A percentile compares a stretch with the other conserved stretches of the same genome.
Evolutionary conservation across 2,113 vertebrate species (phyloP).

Genomic region (Tychaedon coryphoeus): DNA sequence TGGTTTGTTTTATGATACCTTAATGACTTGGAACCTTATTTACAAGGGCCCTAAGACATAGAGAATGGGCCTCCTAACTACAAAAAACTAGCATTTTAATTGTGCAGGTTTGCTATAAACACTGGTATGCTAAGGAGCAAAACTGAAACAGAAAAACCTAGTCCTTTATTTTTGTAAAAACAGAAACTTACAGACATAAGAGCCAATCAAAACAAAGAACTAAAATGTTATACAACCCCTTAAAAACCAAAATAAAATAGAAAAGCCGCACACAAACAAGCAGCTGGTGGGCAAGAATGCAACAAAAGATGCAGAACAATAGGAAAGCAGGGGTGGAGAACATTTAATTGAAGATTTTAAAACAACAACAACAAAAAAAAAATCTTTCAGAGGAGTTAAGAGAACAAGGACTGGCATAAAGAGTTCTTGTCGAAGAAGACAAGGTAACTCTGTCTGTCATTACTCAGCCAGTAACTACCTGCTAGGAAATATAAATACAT

Average conservation of each 20-base stretch:
- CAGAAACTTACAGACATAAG: neutral
- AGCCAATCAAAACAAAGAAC: neutral
- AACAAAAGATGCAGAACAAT: neutral
- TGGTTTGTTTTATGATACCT: neutral
- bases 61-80: neutral
- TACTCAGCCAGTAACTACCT: neutral
- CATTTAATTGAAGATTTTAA: neutral
- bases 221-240: neutral
- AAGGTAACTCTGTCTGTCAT: neutral
- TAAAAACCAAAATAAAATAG: neutral
- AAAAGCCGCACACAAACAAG: neutral
- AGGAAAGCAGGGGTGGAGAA: neutral
- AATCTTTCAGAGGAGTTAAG: neutral
- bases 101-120: neutral
- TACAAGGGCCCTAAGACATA: neutral
- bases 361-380: no score
- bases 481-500: neutral
- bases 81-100: neutral
- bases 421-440: neutral
- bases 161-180: neutral
- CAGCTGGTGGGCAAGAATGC: neutral
- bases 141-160: neutral
- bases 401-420: neutral
- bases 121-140: neutral
- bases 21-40: neutral